These are phyloP conservation scores for Leptinotarsa peninsularis DNA, from an alignment of 2,888 invertebrate genomes.

Conservation along the genomic window DNA sequence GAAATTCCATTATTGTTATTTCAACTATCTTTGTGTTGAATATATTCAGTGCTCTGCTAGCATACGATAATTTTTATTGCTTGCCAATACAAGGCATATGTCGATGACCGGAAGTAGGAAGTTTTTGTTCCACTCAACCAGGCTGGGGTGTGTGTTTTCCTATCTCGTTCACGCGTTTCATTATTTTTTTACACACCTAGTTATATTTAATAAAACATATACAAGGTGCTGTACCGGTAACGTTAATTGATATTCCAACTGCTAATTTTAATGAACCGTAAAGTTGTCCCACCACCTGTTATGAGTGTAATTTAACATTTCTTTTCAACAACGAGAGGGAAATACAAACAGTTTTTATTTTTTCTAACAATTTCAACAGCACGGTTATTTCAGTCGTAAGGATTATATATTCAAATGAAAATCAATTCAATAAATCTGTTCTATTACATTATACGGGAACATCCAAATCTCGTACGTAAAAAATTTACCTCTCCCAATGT, in stretches of 20 bases:
- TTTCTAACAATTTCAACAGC: too few relatives aligned
- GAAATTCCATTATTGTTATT: too few relatives aligned
- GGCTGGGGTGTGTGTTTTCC: slow-evolving; percentile 54
- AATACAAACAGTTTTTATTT: slow-evolving; percentile 34
- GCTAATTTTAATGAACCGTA: slow-evolving; percentile 59
- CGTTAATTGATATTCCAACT: slow-evolving; percentile 60
- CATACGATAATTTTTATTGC: not conserved
- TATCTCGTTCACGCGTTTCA: slow-evolving; percentile 55
- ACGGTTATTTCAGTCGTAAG: not conserved
- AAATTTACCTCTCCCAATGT: too few relatives aligned
- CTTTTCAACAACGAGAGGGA: slow-evolving; percentile 41
- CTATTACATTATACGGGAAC: too few relatives aligned
- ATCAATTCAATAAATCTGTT: too few relatives aligned
- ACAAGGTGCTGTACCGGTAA: slow-evolving; percentile 52
- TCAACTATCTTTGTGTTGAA: too few relatives aligned
- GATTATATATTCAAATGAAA: not conserved
- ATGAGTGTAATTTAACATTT: slow-evolving; percentile 43
- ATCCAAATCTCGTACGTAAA: too few relatives aligned
- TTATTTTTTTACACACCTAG: slow-evolving; percentile 55
- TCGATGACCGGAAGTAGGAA: slow-evolving; percentile 59
- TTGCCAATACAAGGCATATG: slow-evolving; percentile 47
- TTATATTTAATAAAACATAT: slow-evolving; percentile 58
- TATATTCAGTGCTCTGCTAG: not conserved
- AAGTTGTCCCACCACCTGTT: slow-evolving; percentile 41
- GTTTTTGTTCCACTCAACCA: slow-evolving; percentile 39